These are phyloP conservation scores for Liparis tanakae DNA, from an alignment of 2,797 vertebrate genomes.

Conservation along the genomic window DNA sequence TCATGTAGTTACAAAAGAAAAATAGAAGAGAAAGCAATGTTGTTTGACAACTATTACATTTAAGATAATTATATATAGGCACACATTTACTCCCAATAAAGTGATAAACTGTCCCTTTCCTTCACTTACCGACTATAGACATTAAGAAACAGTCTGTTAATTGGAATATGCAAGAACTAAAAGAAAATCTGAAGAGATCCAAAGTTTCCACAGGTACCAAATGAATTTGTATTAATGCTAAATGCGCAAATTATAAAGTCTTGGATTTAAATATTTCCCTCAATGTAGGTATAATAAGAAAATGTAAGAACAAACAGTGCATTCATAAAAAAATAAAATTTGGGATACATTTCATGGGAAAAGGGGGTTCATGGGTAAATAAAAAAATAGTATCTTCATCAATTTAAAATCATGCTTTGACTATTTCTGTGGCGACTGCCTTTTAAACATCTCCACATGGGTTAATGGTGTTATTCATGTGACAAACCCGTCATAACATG, in stretches of 20 bases:
- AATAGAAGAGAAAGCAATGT: background rate
- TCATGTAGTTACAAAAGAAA: slow-evolving; percentile 7
- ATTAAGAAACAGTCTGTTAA: too few species aligned
- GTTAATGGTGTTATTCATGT: slow-evolving; percentile 17
- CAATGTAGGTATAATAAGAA: too few species aligned
- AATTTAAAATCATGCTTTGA: background rate
- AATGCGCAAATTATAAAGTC: too few species aligned
- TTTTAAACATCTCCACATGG: background rate
- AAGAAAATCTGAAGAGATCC: background rate
- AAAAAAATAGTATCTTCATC: background rate
- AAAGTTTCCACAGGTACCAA: background rate
- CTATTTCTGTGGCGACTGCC: background rate
- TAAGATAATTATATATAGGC: background rate
- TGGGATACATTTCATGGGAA: background rate
- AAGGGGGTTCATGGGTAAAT: background rate
- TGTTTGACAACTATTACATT: background rate
- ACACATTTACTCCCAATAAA: background rate
- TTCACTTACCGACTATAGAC: background rate
- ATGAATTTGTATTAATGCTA: background rate
- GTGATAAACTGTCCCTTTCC: background rate
- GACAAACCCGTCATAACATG: slow-evolving; percentile 18
- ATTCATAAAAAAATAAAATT: background rate
- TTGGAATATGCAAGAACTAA: background rate
- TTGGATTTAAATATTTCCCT: too few species aligned
- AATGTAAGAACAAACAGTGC: too few species aligned